Percentiles rank a stretch among this genome's conserved stretches.
phyloP scores from a whole-genome alignment of 2,113 vertebrate genomes.

The Dromaius novaehollandiae region DNA sequence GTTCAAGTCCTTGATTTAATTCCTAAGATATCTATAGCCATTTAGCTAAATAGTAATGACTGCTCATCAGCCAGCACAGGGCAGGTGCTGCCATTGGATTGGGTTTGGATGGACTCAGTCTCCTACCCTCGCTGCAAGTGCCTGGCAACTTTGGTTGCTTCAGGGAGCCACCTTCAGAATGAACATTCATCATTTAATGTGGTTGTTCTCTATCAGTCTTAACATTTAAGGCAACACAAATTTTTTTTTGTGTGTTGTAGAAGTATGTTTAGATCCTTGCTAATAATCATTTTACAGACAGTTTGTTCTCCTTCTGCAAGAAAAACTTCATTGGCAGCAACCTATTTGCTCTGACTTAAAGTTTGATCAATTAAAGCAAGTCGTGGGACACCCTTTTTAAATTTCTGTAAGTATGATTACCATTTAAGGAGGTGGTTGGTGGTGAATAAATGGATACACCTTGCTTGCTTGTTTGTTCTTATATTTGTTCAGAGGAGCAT shows the following conservation, averaged over 20 bases:
- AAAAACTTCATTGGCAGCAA: neutral
- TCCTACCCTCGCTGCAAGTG: neutral
- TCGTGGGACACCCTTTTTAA: neutral
- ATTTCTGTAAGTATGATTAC: neutral
- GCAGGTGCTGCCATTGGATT: neutral
- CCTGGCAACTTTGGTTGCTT: neutral
- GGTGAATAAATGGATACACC: neutral
- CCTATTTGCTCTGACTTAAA: neutral
- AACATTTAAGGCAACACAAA: neutral
- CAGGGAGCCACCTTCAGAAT: neutral
- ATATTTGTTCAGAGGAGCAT: neutral
- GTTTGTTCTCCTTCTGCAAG: neutral
- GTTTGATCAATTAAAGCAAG: neutral
- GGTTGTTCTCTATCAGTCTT: neutral
- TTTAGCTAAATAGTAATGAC: neutral
- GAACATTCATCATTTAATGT: neutral
- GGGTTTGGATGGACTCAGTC: neutral
- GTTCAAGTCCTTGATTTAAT: neutral
- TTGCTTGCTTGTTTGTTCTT: neutral
- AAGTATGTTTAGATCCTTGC: neutral
- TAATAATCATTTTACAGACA: neutral
- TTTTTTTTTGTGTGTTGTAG: neutral
- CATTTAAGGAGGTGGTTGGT: neutral
- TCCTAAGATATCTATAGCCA: neutral
- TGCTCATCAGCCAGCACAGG: accelerated